phyloP scores from a whole-genome alignment of 2,888 invertebrate genomes.

The Teleiodes luculella region DNA sequence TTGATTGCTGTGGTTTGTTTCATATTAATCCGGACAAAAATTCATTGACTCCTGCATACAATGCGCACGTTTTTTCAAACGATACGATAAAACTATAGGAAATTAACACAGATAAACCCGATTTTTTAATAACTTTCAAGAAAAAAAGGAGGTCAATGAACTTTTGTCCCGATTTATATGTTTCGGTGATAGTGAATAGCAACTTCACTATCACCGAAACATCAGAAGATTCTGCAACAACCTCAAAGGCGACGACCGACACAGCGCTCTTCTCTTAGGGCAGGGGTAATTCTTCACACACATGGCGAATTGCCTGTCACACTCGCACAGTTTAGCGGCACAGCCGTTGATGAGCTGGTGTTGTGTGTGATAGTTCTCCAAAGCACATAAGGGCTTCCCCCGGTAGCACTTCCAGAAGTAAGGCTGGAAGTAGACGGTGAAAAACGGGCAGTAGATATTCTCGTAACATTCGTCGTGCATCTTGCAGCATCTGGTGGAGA shows the following conservation, averaged over 20 bases:
- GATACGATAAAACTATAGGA: too few relatives aligned
- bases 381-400: slow-evolving; percentile 87
- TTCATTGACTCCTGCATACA: too few relatives aligned
- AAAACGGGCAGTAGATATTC: slow-evolving; percentile 86
- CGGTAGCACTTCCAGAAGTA: slow-evolving; percentile 92
- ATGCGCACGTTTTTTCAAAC: too few relatives aligned
- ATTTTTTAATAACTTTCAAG: too few relatives aligned
- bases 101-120: too few relatives aligned
- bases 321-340: slow-evolving; percentile 89
- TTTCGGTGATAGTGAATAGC: too few relatives aligned
- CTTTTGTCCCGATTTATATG: too few relatives aligned
- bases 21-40: too few relatives aligned
- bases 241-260: slow-evolving; percentile 85
- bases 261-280: slow-evolving; percentile 84
- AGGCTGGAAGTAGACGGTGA: slow-evolving; percentile 90
- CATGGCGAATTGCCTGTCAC: slow-evolving; percentile 87
- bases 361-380: slow-evolving; percentile 59
- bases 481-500: slow-evolving; percentile 84
- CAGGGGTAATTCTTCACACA: slow-evolving; percentile 88
- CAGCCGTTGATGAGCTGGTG: slow-evolving; percentile 78
- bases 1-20: too few relatives aligned
- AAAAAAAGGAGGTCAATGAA: too few relatives aligned
- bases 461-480: slow-evolving; percentile 93
- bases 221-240: slow-evolving; percentile 86
- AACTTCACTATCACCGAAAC: slow-evolving; percentile 43